Percentiles rank a stretch among this genome's conserved stretches.
phyloP scores from a whole-genome alignment of 1,140 invertebrate genomes.

The Scaptodrosophila lebanonensis region DNA sequence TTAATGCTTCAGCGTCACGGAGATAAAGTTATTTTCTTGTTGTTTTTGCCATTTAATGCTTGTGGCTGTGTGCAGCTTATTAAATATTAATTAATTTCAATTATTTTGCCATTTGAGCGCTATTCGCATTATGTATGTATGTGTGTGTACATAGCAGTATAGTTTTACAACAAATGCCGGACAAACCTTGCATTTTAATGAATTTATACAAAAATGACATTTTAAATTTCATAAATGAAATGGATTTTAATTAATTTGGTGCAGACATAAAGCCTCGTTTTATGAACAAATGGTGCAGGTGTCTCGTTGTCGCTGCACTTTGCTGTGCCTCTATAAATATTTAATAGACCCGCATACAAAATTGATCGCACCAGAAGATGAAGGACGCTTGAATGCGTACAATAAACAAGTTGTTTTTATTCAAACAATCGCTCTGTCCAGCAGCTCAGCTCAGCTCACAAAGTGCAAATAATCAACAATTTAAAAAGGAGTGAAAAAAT shows the following conservation, averaged over 20 bases:
- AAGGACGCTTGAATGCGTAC: constrained; percentile 53
- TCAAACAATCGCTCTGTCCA: constrained; percentile 11
- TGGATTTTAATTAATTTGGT: constrained; percentile 70
- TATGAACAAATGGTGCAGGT: background rate
- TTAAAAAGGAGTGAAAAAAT: too few relatives aligned
- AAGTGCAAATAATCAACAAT: constrained; percentile 9
- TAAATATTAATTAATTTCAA: constrained; percentile 70
- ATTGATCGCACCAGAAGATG: too few relatives aligned
- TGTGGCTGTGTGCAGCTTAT: constrained; percentile 46
- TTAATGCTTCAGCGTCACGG: too few relatives aligned
- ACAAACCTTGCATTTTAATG: background rate
- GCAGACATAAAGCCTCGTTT: background rate
- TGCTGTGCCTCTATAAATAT: constrained; percentile 70
- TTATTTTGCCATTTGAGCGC: constrained; percentile 54
- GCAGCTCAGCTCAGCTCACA: constrained; percentile 15
- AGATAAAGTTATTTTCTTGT: too few relatives aligned
- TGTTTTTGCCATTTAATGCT: too few relatives aligned
- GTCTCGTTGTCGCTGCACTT: constrained; percentile 4
- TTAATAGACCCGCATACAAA: constrained; percentile 71
- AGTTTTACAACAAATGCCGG: constrained; percentile 6
- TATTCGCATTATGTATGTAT: background rate
- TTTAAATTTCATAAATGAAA: constrained; percentile 66
- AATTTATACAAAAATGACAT: constrained; percentile 29
- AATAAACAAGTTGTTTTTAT: constrained; percentile 67
- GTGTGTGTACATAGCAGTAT: constrained; percentile 3